Base-by-base conservation (phyloP, 2,797 vertebrate species). In the Iguana delicatissima region DNA sequence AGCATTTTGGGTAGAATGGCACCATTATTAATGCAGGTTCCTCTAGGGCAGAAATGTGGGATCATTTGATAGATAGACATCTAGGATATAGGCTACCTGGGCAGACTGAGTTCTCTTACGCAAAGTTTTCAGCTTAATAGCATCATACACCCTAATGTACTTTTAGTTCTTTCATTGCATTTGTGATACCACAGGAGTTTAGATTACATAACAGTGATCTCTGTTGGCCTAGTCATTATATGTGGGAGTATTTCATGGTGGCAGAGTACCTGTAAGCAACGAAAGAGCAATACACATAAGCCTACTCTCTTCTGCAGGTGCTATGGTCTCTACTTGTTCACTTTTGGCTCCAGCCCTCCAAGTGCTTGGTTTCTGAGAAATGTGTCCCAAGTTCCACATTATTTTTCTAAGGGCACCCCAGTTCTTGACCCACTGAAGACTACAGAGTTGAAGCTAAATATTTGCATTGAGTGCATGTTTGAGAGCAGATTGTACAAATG, bases 21-120 rank as follows among this genome's bases (percentile, higher is more conserved):
- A 57, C 35, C 50, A 69, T 12, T 80, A 62, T 72, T 69, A 69
- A 85, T 85, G 52, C 74, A 80, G 62, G 73, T 90, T 86, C n/a
- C 52, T 26, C 14, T 35, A 4, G 59, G 1, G 38, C 16, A 38
- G 14, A n/a, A 77, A 76, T 12, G 8, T 18, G 72, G 22, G 22
- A 64, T 67, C 8, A 9, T n/a, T 59, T n/a, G 38, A 59, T 62
- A 80, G n/a, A 57, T 85, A n/a, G 64, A 57, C 26, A 55, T 26
- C 84, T 72, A 42, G 64, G 64, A 26, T 46, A 26, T 57, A 79
- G 50, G 26, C 35, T 64, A 35, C 67, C 5, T 59, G 84, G 42
- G 72, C 10, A 46, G 32, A 64, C 14, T 59, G 7, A 46, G 20
- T 62, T 89, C 16, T 2, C 10, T 79, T 42, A 57, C 46, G 6